Evolutionary conservation across 2,888 invertebrate species (phyloP), one percentile per base, ranked within the genome.

Genomic region (Drosophila prostipennis): DNA sequence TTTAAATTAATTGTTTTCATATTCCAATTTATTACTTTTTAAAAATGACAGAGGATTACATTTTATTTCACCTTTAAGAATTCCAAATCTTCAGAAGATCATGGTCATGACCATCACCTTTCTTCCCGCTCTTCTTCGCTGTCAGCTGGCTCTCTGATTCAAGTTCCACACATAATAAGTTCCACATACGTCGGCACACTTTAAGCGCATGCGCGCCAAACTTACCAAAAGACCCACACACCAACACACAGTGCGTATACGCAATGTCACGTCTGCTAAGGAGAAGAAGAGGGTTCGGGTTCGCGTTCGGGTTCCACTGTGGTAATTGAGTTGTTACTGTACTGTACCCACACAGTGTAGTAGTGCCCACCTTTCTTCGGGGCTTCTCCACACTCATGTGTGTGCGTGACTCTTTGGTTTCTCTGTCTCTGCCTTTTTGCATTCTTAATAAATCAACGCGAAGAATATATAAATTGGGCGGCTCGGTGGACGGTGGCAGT

Each of bases 391-490:
- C 7, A 7, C 29, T 6, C 29, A 7, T 55, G 57, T 56, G 58
- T 43, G 70, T 48, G 59, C 48, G 56, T 57, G 57, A 57, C 57
- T 63, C 49, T 57, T 45, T 48, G 55, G 59, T 79, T 81, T 83
- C 89, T 90, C 90, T 90, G 89, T 83, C 89, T 90, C 90, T 90
- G 89, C 90, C 91, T 91, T 86, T 65, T 91, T 91, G 91, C 91
- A 92, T 92, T 91, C 91, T 91, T 91, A 91, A 91, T 91, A 92
- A 91, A 91, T 92, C 91, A 90, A 89, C 90, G 90, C 89, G 91
- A 90, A 90, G 91, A 91, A 91, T 91, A 92, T 92, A 92, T 92
- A 92, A 92, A 92, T 91, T 91, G 91, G 90, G 90, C 89, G 88
- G 87, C 90, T 84, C 85, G 81, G 88, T 81, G 84, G 87, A 80